Percentiles rank a stretch among this genome's conserved stretches.
These are phyloP conservation scores for Channa striata DNA, from an alignment of 2,797 vertebrate genomes.

Conservation along the genomic window DNA sequence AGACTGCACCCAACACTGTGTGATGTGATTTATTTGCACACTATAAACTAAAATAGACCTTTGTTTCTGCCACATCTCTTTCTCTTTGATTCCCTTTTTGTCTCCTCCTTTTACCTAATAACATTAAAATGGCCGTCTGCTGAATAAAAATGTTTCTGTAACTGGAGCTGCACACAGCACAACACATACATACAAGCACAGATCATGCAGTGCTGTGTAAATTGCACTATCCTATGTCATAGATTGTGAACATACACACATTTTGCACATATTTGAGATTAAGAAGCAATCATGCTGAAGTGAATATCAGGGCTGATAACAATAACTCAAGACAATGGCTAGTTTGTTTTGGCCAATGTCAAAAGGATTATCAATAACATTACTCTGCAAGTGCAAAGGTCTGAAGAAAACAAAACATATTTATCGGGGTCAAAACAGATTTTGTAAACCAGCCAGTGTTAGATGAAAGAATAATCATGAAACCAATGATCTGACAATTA, in stretches of 20 bases:
- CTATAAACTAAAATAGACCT: constrained; percentile 41
- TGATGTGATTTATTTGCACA: constrained; percentile 51
- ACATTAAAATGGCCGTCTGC: constrained; percentile 17
- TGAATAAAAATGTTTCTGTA: constrained; percentile 1
- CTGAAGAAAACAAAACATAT: background rate
- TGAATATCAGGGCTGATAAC: background rate
- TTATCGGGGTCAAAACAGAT: background rate
- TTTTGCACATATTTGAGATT: background rate
- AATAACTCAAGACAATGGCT: no score
- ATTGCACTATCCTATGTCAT: background rate
- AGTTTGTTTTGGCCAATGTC: no score
- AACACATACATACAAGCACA: background rate
- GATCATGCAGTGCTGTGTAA: background rate
- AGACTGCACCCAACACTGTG: constrained; percentile 23
- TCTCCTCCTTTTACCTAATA: constrained; percentile 13
- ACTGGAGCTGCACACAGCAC: background rate
- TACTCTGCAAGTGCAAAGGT: background rate
- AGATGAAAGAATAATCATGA: no score
- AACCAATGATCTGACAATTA: no score
- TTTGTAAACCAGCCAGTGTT: no score
- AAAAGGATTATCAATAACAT: no score
- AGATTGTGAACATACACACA: no score
- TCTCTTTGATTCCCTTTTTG: constrained; percentile 23
- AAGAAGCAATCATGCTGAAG: background rate
- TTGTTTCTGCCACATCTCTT: constrained; percentile 6